Evolutionary conservation across 1,140 invertebrate genomes (phyloP).

Genomic region (Aphis gossypii): DNA sequence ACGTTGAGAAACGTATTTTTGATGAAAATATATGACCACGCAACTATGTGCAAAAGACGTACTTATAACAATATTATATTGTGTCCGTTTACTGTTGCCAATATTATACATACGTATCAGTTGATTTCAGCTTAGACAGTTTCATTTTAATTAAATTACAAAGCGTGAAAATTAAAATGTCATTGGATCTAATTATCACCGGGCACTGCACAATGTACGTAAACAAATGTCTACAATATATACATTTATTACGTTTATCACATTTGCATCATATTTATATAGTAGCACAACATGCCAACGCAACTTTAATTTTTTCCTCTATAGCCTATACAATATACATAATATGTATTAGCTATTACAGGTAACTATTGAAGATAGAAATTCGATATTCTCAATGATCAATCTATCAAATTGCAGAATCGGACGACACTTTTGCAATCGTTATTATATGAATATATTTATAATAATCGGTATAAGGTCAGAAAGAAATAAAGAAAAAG

Average conservation of each 20-base stretch:
- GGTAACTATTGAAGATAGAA: not conserved
- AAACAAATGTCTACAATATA: not conserved
- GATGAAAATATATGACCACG: not conserved
- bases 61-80: not conserved
- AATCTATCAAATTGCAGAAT: not conserved
- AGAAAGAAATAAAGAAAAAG: not conserved
- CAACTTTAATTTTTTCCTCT: not conserved
- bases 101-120: not conserved
- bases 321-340: too few species aligned
- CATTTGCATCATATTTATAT: not conserved
- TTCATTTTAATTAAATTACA: not conserved
- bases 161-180: not conserved
- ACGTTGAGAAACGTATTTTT: not conserved
- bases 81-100: not conserved
- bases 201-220: not conserved
- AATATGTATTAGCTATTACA: too few species aligned
- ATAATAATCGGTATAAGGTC: not conserved
- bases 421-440: not conserved
- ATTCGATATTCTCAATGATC: not conserved
- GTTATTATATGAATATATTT: not conserved
- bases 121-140: not conserved
- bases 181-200: not conserved
- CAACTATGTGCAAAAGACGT: too few species aligned
- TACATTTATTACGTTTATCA: not conserved
- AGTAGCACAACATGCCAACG: not conserved